Evolutionary conservation across 2,888 invertebrate species (phyloP).

Genomic region (Thymelicus acteon): DNA sequence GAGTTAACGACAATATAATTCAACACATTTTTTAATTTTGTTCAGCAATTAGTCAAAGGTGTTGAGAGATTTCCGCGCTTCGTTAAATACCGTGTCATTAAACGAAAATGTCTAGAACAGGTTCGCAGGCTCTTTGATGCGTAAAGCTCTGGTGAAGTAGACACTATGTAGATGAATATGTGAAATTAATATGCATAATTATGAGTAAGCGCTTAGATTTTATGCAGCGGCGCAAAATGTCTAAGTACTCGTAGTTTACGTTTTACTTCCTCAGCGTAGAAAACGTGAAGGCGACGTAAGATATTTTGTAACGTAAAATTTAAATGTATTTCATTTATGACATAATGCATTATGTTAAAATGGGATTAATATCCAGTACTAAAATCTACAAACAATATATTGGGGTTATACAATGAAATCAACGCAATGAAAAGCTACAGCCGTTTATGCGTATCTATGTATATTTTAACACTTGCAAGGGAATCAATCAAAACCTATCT

Average conservation of each 20-base stretch:
- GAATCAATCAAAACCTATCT: too few species aligned
- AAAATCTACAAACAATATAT: too few species aligned
- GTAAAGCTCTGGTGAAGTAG: slow-evolving; percentile 20
- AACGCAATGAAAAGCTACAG: too few species aligned
- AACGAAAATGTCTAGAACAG: slow-evolving; percentile 20
- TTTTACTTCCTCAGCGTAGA: background rate
- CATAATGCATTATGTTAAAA: too few species aligned
- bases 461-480: too few species aligned
- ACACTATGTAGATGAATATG: slow-evolving; percentile 26
- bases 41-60: slow-evolving; percentile 26
- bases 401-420: too few species aligned
- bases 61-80: slow-evolving; percentile 13
- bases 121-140: slow-evolving; percentile 24
- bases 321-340: too few species aligned
- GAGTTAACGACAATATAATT: slow-evolving; percentile 5
- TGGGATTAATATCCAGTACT: too few species aligned
- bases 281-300: background rate
- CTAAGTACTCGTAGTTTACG: slow-evolving; percentile 4
- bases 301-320: background rate
- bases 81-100: slow-evolving; percentile 21
- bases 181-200: slow-evolving; percentile 32
- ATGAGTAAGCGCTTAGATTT: slow-evolving; percentile 15
- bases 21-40: slow-evolving; percentile 12
- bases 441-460: too few species aligned
- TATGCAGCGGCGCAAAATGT: slow-evolving; percentile 18